Evolutionary conservation across 2,113 vertebrate species (phyloP).

Genomic region (Typhlomys cinereus): DNA sequence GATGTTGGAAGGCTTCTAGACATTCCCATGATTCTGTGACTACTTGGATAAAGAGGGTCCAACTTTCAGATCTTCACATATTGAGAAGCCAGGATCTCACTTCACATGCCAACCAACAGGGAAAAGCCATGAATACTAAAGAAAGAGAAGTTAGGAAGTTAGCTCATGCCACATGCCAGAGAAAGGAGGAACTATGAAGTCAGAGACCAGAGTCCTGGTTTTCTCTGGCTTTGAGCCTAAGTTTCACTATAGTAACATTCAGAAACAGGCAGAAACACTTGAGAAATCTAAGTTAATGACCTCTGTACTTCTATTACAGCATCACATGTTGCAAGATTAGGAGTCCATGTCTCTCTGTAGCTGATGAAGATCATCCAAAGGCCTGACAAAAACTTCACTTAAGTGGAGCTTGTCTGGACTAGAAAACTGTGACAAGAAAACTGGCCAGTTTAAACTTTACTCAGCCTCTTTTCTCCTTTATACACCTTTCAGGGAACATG

Average conservation of each 20-base stretch:
- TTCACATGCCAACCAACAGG: background rate
- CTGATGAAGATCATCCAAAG: background rate
- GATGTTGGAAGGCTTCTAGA: background rate
- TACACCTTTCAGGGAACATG: background rate
- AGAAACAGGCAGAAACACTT: background rate
- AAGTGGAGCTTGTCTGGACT: background rate
- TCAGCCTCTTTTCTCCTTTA: background rate
- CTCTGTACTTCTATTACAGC: background rate
- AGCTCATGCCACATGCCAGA: background rate
- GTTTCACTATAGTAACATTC: background rate
- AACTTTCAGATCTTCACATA: background rate
- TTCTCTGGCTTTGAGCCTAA: background rate
- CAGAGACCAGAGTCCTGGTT: background rate
- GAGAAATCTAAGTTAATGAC: background rate
- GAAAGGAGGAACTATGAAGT: background rate
- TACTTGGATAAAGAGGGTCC: background rate
- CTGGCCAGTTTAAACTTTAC: background rate
- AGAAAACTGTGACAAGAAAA: background rate
- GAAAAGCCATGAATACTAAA: background rate
- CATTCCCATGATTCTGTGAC: background rate
- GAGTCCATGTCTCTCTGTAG: background rate
- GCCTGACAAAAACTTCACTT: background rate
- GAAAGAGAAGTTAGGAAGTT: background rate
- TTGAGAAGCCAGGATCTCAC: background rate
- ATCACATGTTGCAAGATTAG: background rate